Percentiles rank a stretch among this genome's conserved stretches.
Conservation (phyloP, 2,888 invertebrate species). For the Myopa testacea region DNA sequence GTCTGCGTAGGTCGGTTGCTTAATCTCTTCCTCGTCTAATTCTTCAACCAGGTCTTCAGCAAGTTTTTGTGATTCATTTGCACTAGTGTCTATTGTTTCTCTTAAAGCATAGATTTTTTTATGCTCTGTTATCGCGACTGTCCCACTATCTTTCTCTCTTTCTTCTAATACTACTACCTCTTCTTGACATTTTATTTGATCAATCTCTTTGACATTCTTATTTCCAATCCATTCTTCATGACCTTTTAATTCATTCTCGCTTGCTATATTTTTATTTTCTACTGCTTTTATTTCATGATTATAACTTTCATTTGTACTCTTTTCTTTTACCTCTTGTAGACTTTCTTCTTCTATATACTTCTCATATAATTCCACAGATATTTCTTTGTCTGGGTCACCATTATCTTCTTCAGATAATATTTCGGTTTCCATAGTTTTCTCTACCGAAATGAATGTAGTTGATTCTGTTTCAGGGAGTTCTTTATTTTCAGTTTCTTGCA, state of each 20-base stretch:
- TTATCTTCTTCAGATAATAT: neutral
- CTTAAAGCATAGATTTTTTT: neutral
- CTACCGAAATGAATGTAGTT: too few species aligned
- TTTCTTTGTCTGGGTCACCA: neutral
- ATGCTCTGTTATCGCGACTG: too few species aligned
- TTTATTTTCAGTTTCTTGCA: neutral
- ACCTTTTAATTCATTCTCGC: slow-evolving; percentile 1
- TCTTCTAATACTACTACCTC: neutral
- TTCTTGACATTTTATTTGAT: neutral
- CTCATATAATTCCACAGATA: neutral
- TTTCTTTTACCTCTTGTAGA: neutral
- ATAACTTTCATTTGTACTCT: neutral
- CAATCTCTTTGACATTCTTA: neutral
- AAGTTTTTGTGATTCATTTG: neutral
- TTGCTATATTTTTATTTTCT: neutral
- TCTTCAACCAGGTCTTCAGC: neutral
- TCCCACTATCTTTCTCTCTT: neutral
- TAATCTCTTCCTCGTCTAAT: neutral
- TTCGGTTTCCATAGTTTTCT: neutral
- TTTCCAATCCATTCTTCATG: neutral
- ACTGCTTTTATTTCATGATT: neutral
- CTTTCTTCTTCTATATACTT: neutral
- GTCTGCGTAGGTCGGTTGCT: neutral
- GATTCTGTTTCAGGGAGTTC: too few species aligned
- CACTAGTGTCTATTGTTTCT: neutral